phyloP scores from a whole-genome alignment of 2,113 vertebrate genomes.

The Petaurus breviceps region DNA sequence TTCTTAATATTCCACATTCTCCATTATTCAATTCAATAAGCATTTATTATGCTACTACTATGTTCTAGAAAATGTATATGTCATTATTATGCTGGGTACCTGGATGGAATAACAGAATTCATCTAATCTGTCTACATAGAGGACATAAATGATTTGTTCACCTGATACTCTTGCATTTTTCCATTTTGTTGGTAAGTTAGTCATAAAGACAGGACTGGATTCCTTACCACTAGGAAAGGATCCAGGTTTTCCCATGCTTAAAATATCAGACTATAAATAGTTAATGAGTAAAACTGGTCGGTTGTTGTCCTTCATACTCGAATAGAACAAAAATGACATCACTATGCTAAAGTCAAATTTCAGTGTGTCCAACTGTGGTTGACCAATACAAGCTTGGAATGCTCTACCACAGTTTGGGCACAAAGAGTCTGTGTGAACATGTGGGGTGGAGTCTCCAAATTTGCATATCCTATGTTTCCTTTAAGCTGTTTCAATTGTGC shows the following conservation, averaged over 20 bases:
- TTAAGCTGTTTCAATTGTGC: too few species aligned
- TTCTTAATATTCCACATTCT: constrained; percentile 1
- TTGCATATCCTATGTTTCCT: too few species aligned
- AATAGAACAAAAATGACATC: too few species aligned
- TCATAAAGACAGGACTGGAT: not conserved
- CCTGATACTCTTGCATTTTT: constrained; percentile 12
- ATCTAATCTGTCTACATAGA: constrained; percentile 13
- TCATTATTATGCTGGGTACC: not conserved
- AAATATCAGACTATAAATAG: not conserved
- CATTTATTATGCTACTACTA: not conserved
- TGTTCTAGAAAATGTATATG: not conserved
- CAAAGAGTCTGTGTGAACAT: too few species aligned
- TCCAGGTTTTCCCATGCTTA: not conserved
- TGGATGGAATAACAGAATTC: not conserved
- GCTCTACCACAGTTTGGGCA: too few species aligned
- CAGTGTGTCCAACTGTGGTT: too few species aligned
- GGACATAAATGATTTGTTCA: not conserved
- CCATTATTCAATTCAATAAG: not conserved
- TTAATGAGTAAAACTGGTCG: not conserved
- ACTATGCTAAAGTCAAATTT: too few species aligned
- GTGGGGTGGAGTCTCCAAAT: too few species aligned
- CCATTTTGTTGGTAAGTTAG: not conserved
- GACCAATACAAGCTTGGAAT: too few species aligned
- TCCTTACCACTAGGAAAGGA: not conserved
- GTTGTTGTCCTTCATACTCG: too few species aligned